A percentile compares a stretch with the other conserved stretches of the same genome.
Evolutionary conservation across 53 echinoderm and acorn worm genomes (phyloP).

Genomic region (Astropecten irregularis): DNA sequence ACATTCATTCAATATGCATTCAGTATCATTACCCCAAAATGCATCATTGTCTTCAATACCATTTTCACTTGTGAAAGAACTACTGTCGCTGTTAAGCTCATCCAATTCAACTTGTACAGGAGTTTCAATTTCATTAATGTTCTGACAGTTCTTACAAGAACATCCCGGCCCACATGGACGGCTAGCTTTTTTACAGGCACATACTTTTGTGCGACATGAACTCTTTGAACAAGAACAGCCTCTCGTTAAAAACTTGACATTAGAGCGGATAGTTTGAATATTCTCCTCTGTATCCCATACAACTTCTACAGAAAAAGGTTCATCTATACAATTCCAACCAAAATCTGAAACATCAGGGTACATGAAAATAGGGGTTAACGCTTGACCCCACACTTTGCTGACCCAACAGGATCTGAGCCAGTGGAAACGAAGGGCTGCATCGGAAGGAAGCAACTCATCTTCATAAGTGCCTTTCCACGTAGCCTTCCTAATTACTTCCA

Average conservation of each 20-base stretch:
- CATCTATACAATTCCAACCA: slow-evolving; percentile 40
- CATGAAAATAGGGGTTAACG: background rate
- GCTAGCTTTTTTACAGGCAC: slow-evolving; percentile 30
- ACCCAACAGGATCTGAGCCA: slow-evolving; percentile 77
- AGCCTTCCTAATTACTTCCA: slow-evolving; percentile 14
- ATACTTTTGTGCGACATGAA: slow-evolving; percentile 12
- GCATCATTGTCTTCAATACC: no score
- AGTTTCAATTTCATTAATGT: no score
- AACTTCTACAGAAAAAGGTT: background rate
- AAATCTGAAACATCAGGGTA: slow-evolving; percentile 52
- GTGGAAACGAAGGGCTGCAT: slow-evolving; percentile 51
- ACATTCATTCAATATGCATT: no score
- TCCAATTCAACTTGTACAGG: no score
- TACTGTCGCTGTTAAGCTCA: no score
- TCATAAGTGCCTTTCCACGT: no score
- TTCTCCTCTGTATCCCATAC: slow-evolving; percentile 67
- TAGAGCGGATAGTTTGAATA: slow-evolving; percentile 31
- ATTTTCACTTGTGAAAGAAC: no score
- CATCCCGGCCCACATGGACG: background rate
- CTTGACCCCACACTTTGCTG: slow-evolving; percentile 48
- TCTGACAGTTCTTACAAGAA: slow-evolving; percentile 24
- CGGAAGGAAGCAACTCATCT: no score
- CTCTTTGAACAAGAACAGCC: slow-evolving; percentile 42
- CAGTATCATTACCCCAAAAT: no score
- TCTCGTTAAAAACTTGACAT: slow-evolving; percentile 24